Conservation (phyloP, 2,888 invertebrate genomes). For the Heliconius hortense region DNA sequence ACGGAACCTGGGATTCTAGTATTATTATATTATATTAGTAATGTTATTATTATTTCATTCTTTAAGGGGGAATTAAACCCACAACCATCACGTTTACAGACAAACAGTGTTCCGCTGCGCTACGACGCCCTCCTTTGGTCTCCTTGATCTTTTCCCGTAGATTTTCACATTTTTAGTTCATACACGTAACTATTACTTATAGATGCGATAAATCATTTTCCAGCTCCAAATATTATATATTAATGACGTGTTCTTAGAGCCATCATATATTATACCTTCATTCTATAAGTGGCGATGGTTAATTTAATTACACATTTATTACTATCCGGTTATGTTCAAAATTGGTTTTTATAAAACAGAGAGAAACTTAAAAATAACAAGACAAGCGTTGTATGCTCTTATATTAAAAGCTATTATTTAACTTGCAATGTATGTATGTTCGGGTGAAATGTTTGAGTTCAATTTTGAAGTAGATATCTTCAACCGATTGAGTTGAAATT, state of each 20-base stretch:
- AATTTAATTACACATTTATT: not conserved
- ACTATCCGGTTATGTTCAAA: not conserved
- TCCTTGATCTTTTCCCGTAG: not conserved
- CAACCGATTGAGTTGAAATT: too few species aligned
- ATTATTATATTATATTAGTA: not conserved
- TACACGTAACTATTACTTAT: slow-evolving; percentile 13
- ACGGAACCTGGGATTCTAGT: not conserved
- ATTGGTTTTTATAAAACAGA: not conserved
- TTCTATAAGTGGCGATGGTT: slow-evolving; percentile 3
- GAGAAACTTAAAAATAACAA: not conserved
- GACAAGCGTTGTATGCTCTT: too few species aligned
- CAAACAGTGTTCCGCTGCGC: not conserved
- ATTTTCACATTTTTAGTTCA: slow-evolving; percentile 5
- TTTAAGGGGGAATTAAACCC: not conserved
- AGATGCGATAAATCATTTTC: slow-evolving; percentile 16
- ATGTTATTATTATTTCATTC: too few species aligned
- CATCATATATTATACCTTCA: slow-evolving; percentile 3
- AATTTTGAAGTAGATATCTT: too few species aligned
- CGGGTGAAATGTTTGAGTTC: too few species aligned
- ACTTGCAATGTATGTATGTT: too few species aligned
- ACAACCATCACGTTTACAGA: not conserved
- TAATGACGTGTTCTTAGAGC: slow-evolving; percentile 8
- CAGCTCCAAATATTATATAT: not conserved
- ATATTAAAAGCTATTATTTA: too few species aligned
- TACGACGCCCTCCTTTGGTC: too few species aligned